Evolutionary conservation across 1,140 invertebrate genomes (phyloP).

Genomic region (Papilio polytes): DNA sequence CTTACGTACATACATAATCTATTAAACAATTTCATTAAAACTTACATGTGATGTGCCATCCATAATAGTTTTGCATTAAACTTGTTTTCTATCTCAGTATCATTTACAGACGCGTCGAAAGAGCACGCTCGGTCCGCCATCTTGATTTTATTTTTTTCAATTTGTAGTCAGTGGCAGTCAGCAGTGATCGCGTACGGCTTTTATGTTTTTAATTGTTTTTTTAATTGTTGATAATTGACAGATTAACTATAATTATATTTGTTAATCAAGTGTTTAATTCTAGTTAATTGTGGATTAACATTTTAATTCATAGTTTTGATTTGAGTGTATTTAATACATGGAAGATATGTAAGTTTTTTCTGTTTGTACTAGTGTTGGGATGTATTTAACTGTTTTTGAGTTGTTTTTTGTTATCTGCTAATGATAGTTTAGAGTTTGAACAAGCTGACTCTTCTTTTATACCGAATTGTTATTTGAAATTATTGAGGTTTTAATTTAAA

Average conservation of each 20-base stretch:
- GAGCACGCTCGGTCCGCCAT: neutral
- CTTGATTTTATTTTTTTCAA: neutral
- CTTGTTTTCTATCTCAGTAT: neutral
- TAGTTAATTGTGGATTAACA: neutral
- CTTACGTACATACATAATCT: too few relatives aligned
- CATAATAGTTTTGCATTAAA: conserved; percentile 1
- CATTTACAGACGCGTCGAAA: neutral
- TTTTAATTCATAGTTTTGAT: conserved; percentile 1
- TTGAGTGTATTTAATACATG: neutral
- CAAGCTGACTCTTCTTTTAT: neutral
- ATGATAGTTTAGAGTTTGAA: neutral
- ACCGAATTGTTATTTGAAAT: too few relatives aligned
- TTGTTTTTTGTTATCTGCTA: neutral
- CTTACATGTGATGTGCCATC: too few relatives aligned
- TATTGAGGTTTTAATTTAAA: too few relatives aligned
- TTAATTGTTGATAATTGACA: neutral
- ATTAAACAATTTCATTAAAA: too few relatives aligned
- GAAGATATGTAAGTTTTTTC: neutral
- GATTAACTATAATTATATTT: neutral
- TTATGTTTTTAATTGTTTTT: neutral
- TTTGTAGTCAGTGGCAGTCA: neutral
- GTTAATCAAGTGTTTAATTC: neutral
- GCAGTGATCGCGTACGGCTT: neutral
- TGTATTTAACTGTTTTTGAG: neutral
- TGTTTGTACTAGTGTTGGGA: neutral